These are phyloP conservation scores for Mythimna vitellina DNA, from an alignment of 2,888 invertebrate species.

Conservation along the genomic window DNA sequence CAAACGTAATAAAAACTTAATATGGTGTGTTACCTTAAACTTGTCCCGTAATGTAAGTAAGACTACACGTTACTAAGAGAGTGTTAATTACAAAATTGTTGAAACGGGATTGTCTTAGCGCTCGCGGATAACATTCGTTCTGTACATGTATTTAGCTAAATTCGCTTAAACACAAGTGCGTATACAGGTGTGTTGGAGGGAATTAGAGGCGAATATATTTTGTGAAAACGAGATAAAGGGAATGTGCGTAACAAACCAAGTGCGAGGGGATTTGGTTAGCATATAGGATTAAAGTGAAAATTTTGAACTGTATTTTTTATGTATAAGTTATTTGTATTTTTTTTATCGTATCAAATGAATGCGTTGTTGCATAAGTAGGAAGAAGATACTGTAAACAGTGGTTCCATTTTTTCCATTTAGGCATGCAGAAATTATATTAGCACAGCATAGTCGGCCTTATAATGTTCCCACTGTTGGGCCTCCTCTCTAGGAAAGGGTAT, in stretches of 20 bases:
- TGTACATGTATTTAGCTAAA: conserved; percentile 31
- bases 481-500: too few relatives aligned
- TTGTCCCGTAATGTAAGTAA: conserved; percentile 19
- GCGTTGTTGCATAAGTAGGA: not conserved
- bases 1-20: too few relatives aligned
- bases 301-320: not conserved
- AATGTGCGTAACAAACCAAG: conserved; percentile 17
- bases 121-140: conserved; percentile 23
- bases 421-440: too few relatives aligned
- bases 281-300: conserved; percentile 7
- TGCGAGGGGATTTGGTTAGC: conserved; percentile 22
- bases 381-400: too few relatives aligned
- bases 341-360: not conserved
- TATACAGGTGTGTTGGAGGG: conserved; percentile 30
- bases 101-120: conserved; percentile 34
- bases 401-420: too few relatives aligned
- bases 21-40: not conserved
- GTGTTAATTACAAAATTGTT: conserved; percentile 51
- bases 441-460: too few relatives aligned
- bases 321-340: not conserved
- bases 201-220: conserved; percentile 39
- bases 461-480: too few relatives aligned
- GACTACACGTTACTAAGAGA: conserved; percentile 21
- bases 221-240: conserved; percentile 29
- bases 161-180: conserved; percentile 28